A percentile compares a stretch with the other conserved stretches of the same genome.
Conservation (phyloP, 92 coral and sea anemone genomes). For the Porites rus region DNA sequence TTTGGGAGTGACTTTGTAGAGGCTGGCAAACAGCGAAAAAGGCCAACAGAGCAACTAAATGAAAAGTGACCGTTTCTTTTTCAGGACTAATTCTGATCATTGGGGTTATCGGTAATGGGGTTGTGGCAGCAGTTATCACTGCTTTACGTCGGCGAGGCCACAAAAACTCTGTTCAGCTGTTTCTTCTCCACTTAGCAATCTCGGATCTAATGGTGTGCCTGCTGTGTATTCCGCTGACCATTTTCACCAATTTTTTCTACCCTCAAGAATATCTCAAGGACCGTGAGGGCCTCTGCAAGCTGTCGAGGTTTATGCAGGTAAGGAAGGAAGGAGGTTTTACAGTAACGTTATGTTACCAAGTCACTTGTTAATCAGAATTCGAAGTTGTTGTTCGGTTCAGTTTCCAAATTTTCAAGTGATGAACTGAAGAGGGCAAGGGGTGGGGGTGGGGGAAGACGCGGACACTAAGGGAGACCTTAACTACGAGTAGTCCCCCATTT, state of each 20-base stretch:
- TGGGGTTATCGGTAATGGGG: conserved; percentile 69
- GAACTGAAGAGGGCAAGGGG: no score
- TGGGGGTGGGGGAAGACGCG: no score
- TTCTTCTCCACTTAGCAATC: conserved; percentile 70
- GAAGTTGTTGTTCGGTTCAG: no score
- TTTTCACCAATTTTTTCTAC: conserved; percentile 66
- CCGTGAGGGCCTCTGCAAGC: conserved; percentile 55
- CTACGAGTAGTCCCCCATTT: no score
- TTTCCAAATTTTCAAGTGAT: no score
- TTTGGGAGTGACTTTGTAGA: no score
- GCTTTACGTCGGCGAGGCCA: conserved; percentile 64
- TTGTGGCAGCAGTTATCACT: conserved; percentile 62
- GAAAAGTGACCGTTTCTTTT: background rate
- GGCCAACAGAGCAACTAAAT: no score
- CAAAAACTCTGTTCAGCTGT: conserved; percentile 71
- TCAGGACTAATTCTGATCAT: conserved; percentile 62
- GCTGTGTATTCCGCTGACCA: conserved; percentile 74
- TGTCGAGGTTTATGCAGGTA: conserved; percentile 72
- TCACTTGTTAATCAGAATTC: no score
- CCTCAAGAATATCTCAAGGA: conserved; percentile 34
- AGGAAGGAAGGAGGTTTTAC: no score
- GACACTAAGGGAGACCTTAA: no score
- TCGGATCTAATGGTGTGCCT: conserved; percentile 74
- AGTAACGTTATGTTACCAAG: no score
- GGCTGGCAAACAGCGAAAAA: no score